Base-by-base conservation (phyloP, 1,140 invertebrate genomes). In the Micrasema longulum region DNA sequence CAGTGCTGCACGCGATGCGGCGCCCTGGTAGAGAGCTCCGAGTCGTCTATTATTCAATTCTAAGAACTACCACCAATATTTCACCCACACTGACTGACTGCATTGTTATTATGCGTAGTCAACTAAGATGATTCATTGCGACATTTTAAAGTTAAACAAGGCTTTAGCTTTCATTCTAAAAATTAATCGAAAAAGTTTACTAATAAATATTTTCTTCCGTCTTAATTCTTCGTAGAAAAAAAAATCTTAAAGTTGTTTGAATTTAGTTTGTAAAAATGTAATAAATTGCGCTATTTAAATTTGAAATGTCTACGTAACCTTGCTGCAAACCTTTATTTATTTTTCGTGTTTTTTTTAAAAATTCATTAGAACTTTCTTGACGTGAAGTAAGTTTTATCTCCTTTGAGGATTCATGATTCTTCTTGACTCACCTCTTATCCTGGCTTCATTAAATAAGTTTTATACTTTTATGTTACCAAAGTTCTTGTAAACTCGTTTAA, bases 21-120 rank as follows among this genome's bases (percentile, higher is more conserved):
- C 26, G 23, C 22, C 26, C 3, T 7, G 3, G 26, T 7, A 31
- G 26, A 31, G 26, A 14, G 26, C 23, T 55, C 23, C 35, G 23
- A 55, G 52, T 26, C 11, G 12, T 55, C 26, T 31, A 55, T 55
- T 55, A 55, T 55, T 23, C 52, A 26, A 55, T 55, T 55, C 52
- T 55, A 23, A 23, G 52, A 55, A 55, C 52, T 20, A 55, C 35
- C 12, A 23, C 52, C 52, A 14, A 55, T 55, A 55, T 55, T 55
- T 55, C 52, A 55, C 26, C 52, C 52, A 31, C 31, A 31, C 52
- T 55, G 52, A 55, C 10, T 12, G 52, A 47, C 12, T 14, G 52
- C 26, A 35, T 22, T 31, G 22, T 36, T 55, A 55, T 36, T 31
- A n/a, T 55, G 23, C 52, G 16, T 55, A 23, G 26, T 36, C 26